phyloP scores from a whole-genome alignment of 2,113 vertebrate genomes.

The Mola mola region DNA sequence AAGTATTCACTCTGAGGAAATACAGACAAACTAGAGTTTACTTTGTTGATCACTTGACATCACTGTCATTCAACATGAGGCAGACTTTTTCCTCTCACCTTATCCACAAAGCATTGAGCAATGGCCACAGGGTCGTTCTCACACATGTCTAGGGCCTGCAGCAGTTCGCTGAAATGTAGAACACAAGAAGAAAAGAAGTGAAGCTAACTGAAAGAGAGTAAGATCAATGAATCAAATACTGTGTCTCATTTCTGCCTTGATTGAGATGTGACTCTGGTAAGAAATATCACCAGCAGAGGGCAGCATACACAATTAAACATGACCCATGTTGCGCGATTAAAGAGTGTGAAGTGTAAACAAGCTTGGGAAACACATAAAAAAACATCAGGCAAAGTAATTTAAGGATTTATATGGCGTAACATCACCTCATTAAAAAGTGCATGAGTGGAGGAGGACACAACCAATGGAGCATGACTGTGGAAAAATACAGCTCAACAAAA shows the following conservation, averaged over 20 bases:
- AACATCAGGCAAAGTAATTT: no score
- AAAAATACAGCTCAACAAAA: constrained; percentile 8
- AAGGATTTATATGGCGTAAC: constrained; percentile 1
- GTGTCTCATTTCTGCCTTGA: neutral
- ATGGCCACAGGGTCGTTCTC: constrained; percentile 91
- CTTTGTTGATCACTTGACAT: neutral
- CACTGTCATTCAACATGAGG: constrained; percentile 1
- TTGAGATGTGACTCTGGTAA: neutral
- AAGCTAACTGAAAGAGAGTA: neutral
- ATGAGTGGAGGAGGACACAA: neutral
- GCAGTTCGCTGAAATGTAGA: constrained; percentile 84
- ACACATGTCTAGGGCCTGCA: constrained; percentile 93
- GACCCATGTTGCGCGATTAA: neutral
- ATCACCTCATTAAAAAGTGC: constrained; percentile 11
- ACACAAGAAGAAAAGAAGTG: neutral
- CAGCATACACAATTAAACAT: constrained; percentile 22
- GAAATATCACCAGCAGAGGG: constrained; percentile 52
- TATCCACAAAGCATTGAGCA: constrained; percentile 93
- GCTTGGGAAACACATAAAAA: no score
- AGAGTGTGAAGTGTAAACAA: no score
- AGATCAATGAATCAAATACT: neutral
- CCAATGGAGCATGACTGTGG: neutral
- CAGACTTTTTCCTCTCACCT: constrained; percentile 79
- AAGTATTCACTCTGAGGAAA: constrained; percentile 90
- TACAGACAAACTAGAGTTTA: neutral